Evolutionary conservation across 1,140 invertebrate genomes (phyloP).

Genomic region (Drosophila grimshawi): DNA sequence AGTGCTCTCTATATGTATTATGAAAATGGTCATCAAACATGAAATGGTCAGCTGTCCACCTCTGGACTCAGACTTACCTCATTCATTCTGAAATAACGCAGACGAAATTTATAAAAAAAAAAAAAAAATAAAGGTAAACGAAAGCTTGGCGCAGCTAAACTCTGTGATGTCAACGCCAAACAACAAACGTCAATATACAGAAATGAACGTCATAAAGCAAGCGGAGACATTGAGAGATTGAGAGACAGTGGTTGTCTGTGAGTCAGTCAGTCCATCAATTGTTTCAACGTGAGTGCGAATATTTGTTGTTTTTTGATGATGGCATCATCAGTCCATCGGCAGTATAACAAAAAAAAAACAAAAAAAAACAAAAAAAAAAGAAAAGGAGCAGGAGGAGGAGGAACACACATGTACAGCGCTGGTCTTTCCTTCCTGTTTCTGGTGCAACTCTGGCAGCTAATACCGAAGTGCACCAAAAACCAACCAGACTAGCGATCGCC

Average conservation of each 20-base stretch:
- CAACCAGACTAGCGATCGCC: conserved; percentile 54
- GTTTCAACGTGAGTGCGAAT: conserved; percentile 59
- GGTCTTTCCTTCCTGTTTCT: conserved; percentile 59
- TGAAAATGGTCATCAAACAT: conserved; percentile 12
- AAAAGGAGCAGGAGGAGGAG: conserved; percentile 6
- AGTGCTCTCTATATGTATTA: conserved; percentile 2
- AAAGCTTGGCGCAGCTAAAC: conserved; percentile 17
- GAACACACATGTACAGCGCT: conserved; percentile 40
- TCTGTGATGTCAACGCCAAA: conserved; percentile 44
- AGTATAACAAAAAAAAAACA: conserved; percentile 9
- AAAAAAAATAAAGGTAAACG: background rate
- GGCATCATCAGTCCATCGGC: conserved; percentile 46
- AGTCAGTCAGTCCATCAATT: conserved; percentile 55
- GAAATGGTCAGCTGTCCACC: background rate
- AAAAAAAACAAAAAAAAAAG: background rate
- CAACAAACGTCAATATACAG: conserved; percentile 43
- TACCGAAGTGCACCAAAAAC: conserved; percentile 47
- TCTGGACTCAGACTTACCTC: background rate
- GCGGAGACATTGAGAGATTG: conserved; percentile 31
- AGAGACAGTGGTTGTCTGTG: conserved; percentile 28
- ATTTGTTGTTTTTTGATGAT: conserved; percentile 45
- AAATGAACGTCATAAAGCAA: conserved; percentile 41
- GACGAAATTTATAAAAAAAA: conserved; percentile 11
- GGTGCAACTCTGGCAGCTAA: conserved; percentile 31
- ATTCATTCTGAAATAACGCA: background rate